These are phyloP conservation scores for Anastrepha ludens DNA, from an alignment of 1,140 invertebrate species.

Conservation along the genomic window DNA sequence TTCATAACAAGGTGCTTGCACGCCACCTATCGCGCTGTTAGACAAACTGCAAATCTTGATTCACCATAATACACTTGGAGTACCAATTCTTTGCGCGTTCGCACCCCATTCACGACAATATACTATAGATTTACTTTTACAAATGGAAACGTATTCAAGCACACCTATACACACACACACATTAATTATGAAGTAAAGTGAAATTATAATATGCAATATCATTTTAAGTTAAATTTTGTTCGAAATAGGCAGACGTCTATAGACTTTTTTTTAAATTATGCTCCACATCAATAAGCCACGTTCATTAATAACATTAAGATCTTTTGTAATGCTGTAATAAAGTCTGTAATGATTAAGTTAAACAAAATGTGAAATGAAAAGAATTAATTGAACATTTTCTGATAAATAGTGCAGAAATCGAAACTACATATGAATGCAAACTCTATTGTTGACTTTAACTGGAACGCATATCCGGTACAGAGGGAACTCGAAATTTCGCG, in stretches of 20 bases:
- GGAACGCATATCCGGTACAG: neutral
- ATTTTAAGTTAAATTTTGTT: constrained; percentile 22
- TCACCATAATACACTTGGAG: neutral
- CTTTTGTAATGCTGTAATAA: constrained; percentile 47
- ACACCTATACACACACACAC: neutral
- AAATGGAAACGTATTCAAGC: neutral
- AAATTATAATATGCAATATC: constrained; percentile 8
- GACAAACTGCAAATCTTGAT: neutral
- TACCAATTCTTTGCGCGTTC: neutral
- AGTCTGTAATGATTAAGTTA: constrained; percentile 41
- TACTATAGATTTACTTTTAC: neutral
- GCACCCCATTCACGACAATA: neutral
- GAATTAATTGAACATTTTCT: neutral
- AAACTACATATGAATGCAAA: neutral
- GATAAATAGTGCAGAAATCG: neutral
- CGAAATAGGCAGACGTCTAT: neutral
- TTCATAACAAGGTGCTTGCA: neutral
- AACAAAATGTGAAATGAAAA: constrained; percentile 49
- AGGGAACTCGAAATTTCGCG: neutral
- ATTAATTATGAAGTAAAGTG: constrained; percentile 38
- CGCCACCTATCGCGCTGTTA: neutral
- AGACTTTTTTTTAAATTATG: constrained; percentile 16
- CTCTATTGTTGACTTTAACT: neutral
- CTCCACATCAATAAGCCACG: constrained; percentile 26
- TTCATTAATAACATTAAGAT: constrained; percentile 45